These are phyloP conservation scores for Stichopus chloronotus DNA, from an alignment of 35 echinoderm and acorn worm genomes.

Conservation along the genomic window DNA sequence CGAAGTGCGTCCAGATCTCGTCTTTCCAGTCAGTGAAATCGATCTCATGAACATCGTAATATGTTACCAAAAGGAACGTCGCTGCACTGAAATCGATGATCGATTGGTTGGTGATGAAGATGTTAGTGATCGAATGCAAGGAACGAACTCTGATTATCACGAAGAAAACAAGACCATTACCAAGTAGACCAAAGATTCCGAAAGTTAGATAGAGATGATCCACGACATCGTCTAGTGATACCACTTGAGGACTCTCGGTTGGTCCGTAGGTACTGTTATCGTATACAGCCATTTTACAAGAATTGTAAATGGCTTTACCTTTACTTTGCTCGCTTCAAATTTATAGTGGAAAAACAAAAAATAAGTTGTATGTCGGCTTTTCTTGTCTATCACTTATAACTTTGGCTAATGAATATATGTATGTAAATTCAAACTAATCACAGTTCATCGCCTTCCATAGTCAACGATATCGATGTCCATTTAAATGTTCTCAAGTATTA, in stretches of 20 bases:
- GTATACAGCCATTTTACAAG: background rate
- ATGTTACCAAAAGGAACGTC: background rate
- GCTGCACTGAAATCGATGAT: constrained; percentile 23
- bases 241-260: background rate
- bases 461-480: too few relatives aligned
- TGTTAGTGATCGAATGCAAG: constrained; percentile 9
- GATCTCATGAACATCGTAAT: background rate
- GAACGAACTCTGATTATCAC: constrained; percentile 31
- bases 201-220: background rate
- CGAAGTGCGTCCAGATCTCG: background rate
- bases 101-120: constrained; percentile 33
- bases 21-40: background rate
- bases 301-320: too few relatives aligned
- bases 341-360: too few relatives aligned
- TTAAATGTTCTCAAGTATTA: too few relatives aligned
- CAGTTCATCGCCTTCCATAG: too few relatives aligned
- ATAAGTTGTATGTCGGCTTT: too few relatives aligned
- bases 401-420: too few relatives aligned
- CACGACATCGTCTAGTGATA: constrained; percentile 3
- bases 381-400: too few relatives aligned
- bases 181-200: constrained; percentile 9
- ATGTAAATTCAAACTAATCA: too few relatives aligned
- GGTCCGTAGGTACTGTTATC: background rate
- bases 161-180: constrained; percentile 25
- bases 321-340: too few relatives aligned